phyloP scores from a whole-genome alignment of 2,113 vertebrate genomes.

The Tinamus guttatus region DNA sequence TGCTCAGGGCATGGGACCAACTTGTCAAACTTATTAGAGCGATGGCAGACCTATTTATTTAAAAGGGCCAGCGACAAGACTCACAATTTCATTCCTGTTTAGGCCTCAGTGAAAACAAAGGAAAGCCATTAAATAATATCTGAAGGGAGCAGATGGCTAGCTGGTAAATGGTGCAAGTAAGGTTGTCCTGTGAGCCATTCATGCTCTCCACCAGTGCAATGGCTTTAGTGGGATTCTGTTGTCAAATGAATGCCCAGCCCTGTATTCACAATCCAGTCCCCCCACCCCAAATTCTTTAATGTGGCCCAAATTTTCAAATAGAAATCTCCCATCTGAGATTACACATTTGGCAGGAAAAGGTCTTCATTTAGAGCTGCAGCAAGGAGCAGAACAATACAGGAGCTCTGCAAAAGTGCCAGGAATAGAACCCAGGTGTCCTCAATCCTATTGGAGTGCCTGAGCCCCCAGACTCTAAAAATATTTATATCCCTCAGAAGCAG shows the following conservation, averaged over 20 bases:
- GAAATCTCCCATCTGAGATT: slow-evolving; percentile 1
- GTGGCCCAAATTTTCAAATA: background rate
- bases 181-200: background rate
- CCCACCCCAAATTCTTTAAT: background rate
- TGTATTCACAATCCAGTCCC: background rate
- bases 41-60: slow-evolving; percentile 76
- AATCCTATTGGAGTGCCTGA: background rate
- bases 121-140: slow-evolving; percentile 72
- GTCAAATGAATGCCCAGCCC: background rate
- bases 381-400: background rate
- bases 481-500: slow-evolving; percentile 59
- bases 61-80: slow-evolving; percentile 59
- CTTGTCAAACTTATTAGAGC: slow-evolving; percentile 70
- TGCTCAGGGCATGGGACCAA: slow-evolving; percentile 69
- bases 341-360: background rate
- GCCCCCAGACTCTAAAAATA: background rate
- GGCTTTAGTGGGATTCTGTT: background rate
- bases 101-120: slow-evolving; percentile 58
- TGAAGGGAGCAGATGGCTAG: slow-evolving; percentile 42
- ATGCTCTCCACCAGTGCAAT: background rate
- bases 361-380: background rate
- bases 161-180: slow-evolving; percentile 14
- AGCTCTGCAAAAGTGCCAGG: slow-evolving; percentile 29
- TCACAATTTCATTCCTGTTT: slow-evolving; percentile 71
- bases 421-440: slow-evolving; percentile 29